Conservation (phyloP, 2,113 vertebrate genomes). For the Microcebus lehilahytsara region DNA sequence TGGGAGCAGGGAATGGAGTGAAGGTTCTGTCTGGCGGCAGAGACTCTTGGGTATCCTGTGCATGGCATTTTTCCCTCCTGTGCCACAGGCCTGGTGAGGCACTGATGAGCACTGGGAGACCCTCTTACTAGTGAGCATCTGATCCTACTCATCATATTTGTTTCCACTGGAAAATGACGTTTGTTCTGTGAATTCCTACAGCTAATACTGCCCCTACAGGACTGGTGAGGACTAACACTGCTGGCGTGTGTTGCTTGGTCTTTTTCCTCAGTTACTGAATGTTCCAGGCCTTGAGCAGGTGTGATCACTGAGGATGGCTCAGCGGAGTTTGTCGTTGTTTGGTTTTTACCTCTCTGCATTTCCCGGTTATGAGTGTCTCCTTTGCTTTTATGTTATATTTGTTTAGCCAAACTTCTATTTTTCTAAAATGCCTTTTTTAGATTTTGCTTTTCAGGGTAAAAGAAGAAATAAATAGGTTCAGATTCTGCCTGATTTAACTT, state of each 20-base stretch:
- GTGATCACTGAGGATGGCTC: not conserved
- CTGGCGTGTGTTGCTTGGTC: not conserved
- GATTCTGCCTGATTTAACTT: not conserved
- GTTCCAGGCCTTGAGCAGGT: not conserved
- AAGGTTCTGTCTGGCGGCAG: not conserved
- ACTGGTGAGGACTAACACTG: not conserved
- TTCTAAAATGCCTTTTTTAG: not conserved
- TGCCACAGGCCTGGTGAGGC: not conserved
- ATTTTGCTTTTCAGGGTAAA: not conserved
- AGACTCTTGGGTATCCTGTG: not conserved
- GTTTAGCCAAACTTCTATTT: not conserved
- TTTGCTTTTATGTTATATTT: not conserved
- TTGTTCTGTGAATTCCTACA: not conserved
- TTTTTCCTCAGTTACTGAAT: not conserved
- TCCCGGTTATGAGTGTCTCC: not conserved
- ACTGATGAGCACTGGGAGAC: not conserved
- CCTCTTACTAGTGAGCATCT: not conserved
- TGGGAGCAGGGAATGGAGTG: not conserved
- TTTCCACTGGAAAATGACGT: not conserved
- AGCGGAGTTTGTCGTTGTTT: not conserved
- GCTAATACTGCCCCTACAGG: not conserved
- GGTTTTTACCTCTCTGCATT: not conserved
- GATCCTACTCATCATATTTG: not conserved
- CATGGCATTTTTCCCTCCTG: not conserved
- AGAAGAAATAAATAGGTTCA: not conserved